Base-by-base conservation (phyloP, 2,888 invertebrate species). In the Tenthredo amoena region DNA sequence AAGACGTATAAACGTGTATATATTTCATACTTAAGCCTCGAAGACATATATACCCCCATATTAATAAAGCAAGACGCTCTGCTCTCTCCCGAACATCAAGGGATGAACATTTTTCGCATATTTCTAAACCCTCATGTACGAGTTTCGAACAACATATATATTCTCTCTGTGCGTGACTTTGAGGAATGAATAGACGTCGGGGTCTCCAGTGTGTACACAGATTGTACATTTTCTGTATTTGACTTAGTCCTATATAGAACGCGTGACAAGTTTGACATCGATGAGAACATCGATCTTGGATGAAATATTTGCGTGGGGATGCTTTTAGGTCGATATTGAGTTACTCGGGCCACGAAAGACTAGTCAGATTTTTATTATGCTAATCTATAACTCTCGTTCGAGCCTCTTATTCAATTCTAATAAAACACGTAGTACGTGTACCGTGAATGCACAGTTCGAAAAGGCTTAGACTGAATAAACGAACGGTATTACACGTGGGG, bases 171-270 rank as follows among this genome's bases (percentile, higher is more conserved):
- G 34, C 34, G 15, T 7, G 34, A 26, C 68, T 68, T 68, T 68
- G 34, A 7, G 34, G 15, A 31, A 18, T 68, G 68, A 68, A 68
- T 26, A 31, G 68, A 62, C 26, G 26, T 10, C 0, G 21, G 26
- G 62, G 18, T 72, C 15, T 18, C 5, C 15, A 34, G 21, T n/a
- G 40, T 72, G 74, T 21, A 26, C 15, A 21, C 12, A 31, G 47
- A 74, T 72, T 26, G 10, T 43, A 21, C 21, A 21, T 21, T 74
- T 74, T 26, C 12, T 43, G 43, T 74, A 74, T 74, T 74, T 74
- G 74, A 47, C 74, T 43, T 12, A 43, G 15, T 43, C 74, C 26
- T 26, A 26, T 21, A 74, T 12, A 26, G 21, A 1, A 74, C 26
- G 12, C 26, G 15, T 15, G 21, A 21, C 3, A 21, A 74, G 40